A percentile compares a stretch with the other conserved stretches of the same genome.
Conservation (phyloP, 2,797 vertebrate genomes). For the Rhinogobio ventralis region DNA sequence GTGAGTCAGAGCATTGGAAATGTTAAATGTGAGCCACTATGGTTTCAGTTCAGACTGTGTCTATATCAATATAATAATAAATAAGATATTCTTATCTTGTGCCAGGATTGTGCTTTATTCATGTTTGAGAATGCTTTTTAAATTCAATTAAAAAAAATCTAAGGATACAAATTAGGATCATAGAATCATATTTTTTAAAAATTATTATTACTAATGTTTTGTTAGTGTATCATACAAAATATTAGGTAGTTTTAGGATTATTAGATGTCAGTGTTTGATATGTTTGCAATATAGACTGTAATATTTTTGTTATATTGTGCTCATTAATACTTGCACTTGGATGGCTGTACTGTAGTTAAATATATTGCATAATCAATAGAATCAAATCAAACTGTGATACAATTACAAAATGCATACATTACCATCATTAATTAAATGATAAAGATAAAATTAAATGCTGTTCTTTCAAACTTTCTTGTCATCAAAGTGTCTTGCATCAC, state of each 20-base stretch:
- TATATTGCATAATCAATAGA: background rate
- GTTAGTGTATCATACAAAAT: background rate
- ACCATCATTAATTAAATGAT: too few species aligned
- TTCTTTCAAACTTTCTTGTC: background rate
- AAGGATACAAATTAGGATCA: background rate
- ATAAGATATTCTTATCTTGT: background rate
- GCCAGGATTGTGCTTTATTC: background rate
- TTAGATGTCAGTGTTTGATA: background rate
- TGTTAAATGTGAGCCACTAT: background rate
- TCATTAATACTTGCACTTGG: background rate
- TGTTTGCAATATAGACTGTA: background rate
- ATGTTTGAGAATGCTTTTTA: background rate
- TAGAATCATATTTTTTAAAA: too few species aligned
- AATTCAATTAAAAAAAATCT: background rate
- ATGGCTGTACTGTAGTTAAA: background rate
- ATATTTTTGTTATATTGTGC: background rate
- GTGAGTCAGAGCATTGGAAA: constrained; percentile 7
- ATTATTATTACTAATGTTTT: background rate
- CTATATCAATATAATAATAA: background rate
- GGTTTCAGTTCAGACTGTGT: background rate
- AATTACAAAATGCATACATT: background rate
- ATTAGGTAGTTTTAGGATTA: background rate
- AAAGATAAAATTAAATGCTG: too few species aligned
- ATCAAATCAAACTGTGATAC: background rate
- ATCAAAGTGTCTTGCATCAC: too few species aligned